Conservation (phyloP, 2,888 invertebrate genomes). For the Mechanitis mazaeus region DNA sequence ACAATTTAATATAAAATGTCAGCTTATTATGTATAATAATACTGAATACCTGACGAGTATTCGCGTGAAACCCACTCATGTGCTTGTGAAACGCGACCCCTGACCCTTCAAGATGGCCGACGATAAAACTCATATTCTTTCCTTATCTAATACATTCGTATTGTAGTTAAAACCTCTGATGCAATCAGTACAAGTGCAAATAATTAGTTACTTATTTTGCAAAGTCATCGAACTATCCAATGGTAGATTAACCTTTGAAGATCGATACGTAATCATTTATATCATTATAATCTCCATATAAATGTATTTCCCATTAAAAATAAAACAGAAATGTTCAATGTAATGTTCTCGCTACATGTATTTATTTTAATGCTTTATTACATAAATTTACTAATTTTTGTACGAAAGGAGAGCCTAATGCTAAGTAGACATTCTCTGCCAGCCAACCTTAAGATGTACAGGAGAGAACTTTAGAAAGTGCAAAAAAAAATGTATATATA, state of each 20-base stretch:
- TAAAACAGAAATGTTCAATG: too few species aligned
- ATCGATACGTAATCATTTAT: background rate
- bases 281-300: too few species aligned
- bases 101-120: constrained; percentile 68
- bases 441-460: too few species aligned
- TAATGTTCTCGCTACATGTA: too few species aligned
- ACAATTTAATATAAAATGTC: constrained; percentile 25
- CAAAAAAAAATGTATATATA: too few species aligned
- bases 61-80: constrained; percentile 47
- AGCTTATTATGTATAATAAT: constrained; percentile 32
- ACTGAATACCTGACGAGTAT: constrained; percentile 27
- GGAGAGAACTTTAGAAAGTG: too few species aligned
- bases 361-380: too few species aligned
- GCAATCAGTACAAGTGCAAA: constrained; percentile 41
- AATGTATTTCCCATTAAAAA: constrained; percentile 10
- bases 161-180: constrained; percentile 23
- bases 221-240: constrained; percentile 19
- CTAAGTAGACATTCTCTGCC: too few species aligned
- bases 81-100: constrained; percentile 58
- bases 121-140: constrained; percentile 58
- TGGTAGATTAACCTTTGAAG: constrained; percentile 20
- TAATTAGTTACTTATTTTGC: constrained; percentile 44
- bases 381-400: too few species aligned
- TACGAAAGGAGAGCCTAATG: too few species aligned
- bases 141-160: constrained; percentile 44